Conservation (phyloP, 2,113 vertebrate genomes). For the Boulengeromyrus knoepffleri region DNA sequence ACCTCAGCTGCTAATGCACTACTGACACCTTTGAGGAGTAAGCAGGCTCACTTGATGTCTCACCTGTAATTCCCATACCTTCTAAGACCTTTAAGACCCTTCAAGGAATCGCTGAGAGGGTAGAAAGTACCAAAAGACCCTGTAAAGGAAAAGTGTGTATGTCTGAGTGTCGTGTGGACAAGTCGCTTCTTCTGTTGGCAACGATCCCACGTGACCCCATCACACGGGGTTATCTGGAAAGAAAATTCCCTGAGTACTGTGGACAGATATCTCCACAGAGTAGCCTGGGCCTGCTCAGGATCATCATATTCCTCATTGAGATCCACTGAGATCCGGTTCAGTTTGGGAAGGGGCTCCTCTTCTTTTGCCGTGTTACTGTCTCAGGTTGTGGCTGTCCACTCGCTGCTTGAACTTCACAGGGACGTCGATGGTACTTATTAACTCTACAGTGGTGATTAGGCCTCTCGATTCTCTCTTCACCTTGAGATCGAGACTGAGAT, state of each 20-base stretch:
- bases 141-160: background rate
- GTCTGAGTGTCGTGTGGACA: background rate
- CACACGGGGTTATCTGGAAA: background rate
- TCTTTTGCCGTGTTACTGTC: background rate
- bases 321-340: background rate
- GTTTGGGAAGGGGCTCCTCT: background rate
- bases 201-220: background rate
- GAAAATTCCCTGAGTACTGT: background rate
- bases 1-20: background rate
- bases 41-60: background rate
- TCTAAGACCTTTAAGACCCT: background rate
- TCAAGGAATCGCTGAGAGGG: background rate
- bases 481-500: background rate
- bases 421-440: background rate
- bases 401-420: background rate
- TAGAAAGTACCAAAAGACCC: background rate
- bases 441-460: background rate
- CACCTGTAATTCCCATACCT: background rate
- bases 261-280: background rate
- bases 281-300: background rate
- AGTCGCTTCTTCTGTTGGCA: background rate
- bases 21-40: background rate
- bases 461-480: background rate
- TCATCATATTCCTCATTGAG: background rate
- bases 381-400: background rate